Base-by-base conservation (phyloP, 1,140 invertebrate species). In the Lordiphosa collinella region DNA sequence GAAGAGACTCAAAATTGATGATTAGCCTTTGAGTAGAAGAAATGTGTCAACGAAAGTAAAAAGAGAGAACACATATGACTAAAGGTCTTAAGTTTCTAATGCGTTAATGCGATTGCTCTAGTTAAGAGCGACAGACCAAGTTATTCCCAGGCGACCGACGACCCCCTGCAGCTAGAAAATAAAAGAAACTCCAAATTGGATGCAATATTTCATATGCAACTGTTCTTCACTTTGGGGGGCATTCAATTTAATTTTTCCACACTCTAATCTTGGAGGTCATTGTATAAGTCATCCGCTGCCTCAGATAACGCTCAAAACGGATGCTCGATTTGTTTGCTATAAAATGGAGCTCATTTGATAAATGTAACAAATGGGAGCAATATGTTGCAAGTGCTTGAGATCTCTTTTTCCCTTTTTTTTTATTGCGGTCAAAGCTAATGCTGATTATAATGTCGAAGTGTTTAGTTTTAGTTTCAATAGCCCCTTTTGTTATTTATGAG, bases 21-120 rank as follows among this genome's bases (percentile, higher is more conserved):
- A 82, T 80, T 71, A 70, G 66, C 47, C 56, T 46, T 31, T 34
- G 37, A 31, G 31, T 29, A 18, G 46, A 16, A 9, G 46, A 80
- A 68, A 76, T 84, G 78, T 80, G 76, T 76, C 76, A 80, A 68
- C 71, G 78, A 80, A 80, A 82, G 76, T 80, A 74, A 79, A 50
- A 14, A 56, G 11, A 11, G 7, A 46, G 50, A 58, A 58, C 25
- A 60, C 38, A 6, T 31, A 11, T 48, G 25, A 22, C 44, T 14
- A 16, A 35, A 32, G 48, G 54, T 53, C 49, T 64, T 59, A 60
- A 69, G 51, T 69, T 69, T 61, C 62, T 55, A 32, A 51, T 43
- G 29, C 32, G 25, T 29, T 44, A 65, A 66, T 34, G 34, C 53
- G 62, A 66, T 66, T 66, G 46, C 52, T 66, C 63, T 12, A 66